A percentile compares a stretch with the other conserved stretches of the same genome.
Conservation (phyloP, 2,888 invertebrate genomes). For the Xestia ashworthii region DNA sequence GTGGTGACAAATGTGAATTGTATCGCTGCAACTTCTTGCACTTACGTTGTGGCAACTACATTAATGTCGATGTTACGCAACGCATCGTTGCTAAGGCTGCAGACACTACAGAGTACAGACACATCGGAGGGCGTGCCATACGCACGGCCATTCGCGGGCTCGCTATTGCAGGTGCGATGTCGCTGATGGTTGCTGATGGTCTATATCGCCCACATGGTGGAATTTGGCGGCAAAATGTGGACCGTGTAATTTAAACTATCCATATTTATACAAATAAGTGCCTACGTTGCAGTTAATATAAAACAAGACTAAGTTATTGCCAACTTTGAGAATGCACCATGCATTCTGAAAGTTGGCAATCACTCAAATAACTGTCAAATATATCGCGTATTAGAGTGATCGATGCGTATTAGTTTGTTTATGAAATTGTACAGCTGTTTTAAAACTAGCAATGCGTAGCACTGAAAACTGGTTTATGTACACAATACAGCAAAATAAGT, state of each 20-base stretch:
- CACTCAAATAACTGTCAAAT: not conserved
- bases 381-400: too few species aligned
- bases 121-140: not conserved
- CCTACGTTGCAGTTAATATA: not conserved
- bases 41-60: not conserved
- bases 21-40: not conserved
- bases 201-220: not conserved
- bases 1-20: not conserved
- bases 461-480: constrained; percentile 49
- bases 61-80: not conserved
- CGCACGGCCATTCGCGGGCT: not conserved
- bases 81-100: too few species aligned
- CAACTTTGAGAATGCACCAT: not conserved
- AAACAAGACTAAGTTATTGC: not conserved
- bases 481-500: constrained; percentile 52
- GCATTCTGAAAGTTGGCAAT: not conserved
- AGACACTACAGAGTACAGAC: not conserved
- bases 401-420: not conserved
- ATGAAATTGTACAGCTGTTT: constrained; percentile 4
- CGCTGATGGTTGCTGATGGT: not conserved
- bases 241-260: not conserved
- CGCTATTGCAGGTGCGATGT: not conserved
- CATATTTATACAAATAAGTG: not conserved
- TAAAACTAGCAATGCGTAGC: constrained; percentile 20
- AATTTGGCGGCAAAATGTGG: not conserved